Evolutionary conservation across 2,113 vertebrate species (phyloP), one percentile per base, ranked within the genome.

Genomic region (Reinhardtius hippoglossoides): DNA sequence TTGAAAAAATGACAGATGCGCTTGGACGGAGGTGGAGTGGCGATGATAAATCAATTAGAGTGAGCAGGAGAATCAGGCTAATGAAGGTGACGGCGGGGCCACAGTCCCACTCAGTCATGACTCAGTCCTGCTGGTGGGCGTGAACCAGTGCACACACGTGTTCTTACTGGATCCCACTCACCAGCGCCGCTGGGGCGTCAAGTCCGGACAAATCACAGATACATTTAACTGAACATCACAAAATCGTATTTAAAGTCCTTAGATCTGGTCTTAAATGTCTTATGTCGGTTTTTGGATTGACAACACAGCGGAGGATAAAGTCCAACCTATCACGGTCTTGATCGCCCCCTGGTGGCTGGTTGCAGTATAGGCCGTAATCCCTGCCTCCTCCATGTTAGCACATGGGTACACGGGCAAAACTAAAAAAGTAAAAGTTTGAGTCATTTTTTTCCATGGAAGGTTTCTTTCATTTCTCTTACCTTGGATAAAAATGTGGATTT

Each of bases 11-110:
- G 77, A 74, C 55, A 82, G 86, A 85, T 73, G 66, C 71, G 67
- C 66, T 15, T 83, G 69, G 75, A 82, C 4, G 24, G 71, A 75
- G 65, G 76, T 82, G 59, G 80, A 84, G 70, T 70, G 78, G 72
- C 67, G 40, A 85, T 90, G 80, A 86, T 90, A 82, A 90, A 89
- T 91, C 88, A 90, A 91, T 91, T 88, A 88, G 62, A 84, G 73
- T 83, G 86, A 9, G 18, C 42, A 50, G 64, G 62, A 78, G 78
- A 85, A 82, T 88, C 72, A 84, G 58, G 26, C 82, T 89, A 87
- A 90, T 90, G 84, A 89, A 89, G 74, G 84, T 68, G 80, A 73
- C 81, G 66, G 85, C 80, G 69, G 44, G 62, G 62, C 74, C 18
- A 64, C 12, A 35, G 71, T 81, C 81, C 80, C 84, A 81, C 71